Evolutionary conservation across 1,140 invertebrate genomes (phyloP).

Genomic region (Sycophila sp.): DNA sequence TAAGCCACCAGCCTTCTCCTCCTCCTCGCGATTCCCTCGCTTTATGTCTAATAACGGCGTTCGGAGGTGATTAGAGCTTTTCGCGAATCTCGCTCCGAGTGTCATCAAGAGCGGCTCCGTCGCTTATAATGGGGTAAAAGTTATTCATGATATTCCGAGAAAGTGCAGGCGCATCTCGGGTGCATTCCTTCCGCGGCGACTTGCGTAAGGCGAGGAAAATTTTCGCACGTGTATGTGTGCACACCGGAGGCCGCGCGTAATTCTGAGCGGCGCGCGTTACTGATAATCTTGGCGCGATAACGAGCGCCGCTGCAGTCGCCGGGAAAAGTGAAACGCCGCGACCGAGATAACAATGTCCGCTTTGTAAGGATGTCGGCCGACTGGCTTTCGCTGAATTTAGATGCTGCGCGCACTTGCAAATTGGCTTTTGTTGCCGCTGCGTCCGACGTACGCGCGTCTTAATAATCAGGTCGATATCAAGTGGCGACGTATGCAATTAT

Average conservation of each 20-base stretch:
- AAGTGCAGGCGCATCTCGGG: not conserved
- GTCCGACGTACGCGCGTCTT: too few species aligned
- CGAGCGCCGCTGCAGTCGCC: too few species aligned
- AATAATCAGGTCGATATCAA: too few species aligned
- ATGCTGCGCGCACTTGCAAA: not conserved
- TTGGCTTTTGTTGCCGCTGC: too few species aligned
- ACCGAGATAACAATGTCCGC: constrained; percentile 11
- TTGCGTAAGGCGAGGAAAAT: constrained; percentile 10
- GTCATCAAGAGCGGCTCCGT: not conserved
- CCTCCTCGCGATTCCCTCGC: not conserved
- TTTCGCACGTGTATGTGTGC: constrained; percentile 1
- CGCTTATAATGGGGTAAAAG: constrained; percentile 13
- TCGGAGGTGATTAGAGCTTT: not conserved
- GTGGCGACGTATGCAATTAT: too few species aligned
- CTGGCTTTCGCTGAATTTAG: not conserved
- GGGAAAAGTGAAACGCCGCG: not conserved
- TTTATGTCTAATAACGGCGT: not conserved
- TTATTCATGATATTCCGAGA: constrained; percentile 30
- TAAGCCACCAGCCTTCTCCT: constrained; percentile 21
- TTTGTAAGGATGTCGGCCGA: too few species aligned
- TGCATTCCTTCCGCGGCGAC: not conserved
- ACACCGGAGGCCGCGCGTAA: not conserved
- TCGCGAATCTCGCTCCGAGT: not conserved
- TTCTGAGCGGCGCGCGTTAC: not conserved
- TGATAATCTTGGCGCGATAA: constrained; percentile 6